Conservation (phyloP, 2,113 vertebrate species). For the Rhegmatorhina hoffmannsi region DNA sequence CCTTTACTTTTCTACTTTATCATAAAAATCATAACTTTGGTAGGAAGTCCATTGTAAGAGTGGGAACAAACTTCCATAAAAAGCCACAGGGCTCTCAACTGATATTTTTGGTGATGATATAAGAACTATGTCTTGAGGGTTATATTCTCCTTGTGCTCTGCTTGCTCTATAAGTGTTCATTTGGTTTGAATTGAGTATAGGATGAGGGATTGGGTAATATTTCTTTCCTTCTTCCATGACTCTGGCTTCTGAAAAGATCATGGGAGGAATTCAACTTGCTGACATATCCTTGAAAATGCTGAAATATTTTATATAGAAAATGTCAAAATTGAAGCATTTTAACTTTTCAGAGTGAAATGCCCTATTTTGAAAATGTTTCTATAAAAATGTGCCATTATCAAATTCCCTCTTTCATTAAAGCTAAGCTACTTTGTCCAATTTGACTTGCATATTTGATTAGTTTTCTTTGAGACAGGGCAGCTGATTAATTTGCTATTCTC, state of each 20-base stretch:
- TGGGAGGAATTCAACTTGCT: neutral
- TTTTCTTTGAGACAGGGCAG: neutral
- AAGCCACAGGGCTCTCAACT: neutral
- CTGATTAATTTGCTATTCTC: neutral
- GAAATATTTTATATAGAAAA: neutral
- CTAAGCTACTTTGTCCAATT: neutral
- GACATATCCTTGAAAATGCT: neutral
- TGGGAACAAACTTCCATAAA: neutral
- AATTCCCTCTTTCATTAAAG: neutral
- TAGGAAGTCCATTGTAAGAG: neutral
- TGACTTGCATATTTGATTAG: neutral
- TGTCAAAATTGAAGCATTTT: neutral
- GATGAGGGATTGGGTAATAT: neutral
- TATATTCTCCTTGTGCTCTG: neutral
- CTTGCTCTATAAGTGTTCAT: neutral
- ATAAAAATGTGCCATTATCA: neutral
- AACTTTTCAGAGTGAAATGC: neutral
- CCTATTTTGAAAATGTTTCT: neutral
- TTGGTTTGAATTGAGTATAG: neutral
- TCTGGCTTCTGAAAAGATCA: neutral
- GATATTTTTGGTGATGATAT: neutral
- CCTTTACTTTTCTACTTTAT: neutral
- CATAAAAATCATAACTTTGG: neutral
- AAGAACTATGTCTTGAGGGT: neutral
- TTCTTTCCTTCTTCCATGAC: neutral